phyloP scores from a whole-genome alignment of 2,797 vertebrate genomes.

The Danio choprae region DNA sequence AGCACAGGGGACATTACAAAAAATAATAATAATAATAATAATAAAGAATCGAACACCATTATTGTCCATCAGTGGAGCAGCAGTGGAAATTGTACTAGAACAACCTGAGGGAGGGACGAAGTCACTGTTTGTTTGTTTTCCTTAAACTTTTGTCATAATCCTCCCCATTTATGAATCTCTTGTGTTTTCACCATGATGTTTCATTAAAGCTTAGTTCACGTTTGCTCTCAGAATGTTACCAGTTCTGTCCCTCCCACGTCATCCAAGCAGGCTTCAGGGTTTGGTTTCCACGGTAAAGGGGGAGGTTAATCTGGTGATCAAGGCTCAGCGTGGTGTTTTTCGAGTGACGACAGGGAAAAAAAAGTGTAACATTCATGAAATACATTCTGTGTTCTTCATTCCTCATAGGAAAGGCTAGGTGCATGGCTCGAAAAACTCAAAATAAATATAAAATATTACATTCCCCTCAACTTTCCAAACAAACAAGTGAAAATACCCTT shows the following conservation, averaged over 20 bases:
- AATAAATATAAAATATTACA: conserved; percentile 39
- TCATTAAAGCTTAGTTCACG: conserved; percentile 38
- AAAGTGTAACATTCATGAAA: conserved; percentile 56
- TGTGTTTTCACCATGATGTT: neutral
- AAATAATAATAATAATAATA: conserved; percentile 49
- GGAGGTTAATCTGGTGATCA: conserved; percentile 60
- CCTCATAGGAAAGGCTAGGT: conserved; percentile 14
- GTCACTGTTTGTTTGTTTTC: neutral
- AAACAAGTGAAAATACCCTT: conserved; percentile 46
- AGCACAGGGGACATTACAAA: conserved; percentile 67
- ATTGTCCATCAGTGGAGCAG: conserved; percentile 41
- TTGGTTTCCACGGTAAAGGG: conserved; percentile 52
- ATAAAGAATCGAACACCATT: conserved; percentile 35
- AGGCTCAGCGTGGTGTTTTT: conserved; percentile 59
- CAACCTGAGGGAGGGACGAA: conserved; percentile 42
- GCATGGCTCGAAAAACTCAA: conserved; percentile 17
- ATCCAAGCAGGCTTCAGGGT: conserved; percentile 53
- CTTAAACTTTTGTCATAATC: neutral
- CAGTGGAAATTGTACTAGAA: conserved; percentile 39
- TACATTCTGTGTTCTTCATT: conserved; percentile 60
- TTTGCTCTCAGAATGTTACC: conserved; percentile 15
- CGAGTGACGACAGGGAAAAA: conserved; percentile 38
- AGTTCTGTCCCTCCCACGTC: conserved; percentile 24
- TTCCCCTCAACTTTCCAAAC: conserved; percentile 43
- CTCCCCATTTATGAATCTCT: neutral